Evolutionary conservation across 2,888 invertebrate genomes (phyloP).

Genomic region (Antheraea assamensis): DNA sequence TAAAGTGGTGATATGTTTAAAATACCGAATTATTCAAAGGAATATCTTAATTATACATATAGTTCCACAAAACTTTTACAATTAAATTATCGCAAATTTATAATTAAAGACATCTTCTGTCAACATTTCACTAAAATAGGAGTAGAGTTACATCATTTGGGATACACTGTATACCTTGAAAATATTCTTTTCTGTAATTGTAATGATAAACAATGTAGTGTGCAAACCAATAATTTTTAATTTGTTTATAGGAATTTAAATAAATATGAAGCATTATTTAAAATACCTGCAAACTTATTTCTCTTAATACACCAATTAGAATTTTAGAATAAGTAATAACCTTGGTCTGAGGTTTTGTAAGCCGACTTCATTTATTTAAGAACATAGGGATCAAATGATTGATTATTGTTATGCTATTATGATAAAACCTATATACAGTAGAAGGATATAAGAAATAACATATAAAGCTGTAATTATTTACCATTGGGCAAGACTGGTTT

Average conservation of each 20-base stretch:
- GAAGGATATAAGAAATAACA: neutral
- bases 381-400: neutral
- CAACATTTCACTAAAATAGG: neutral
- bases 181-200: neutral
- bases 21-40: neutral
- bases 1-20: neutral
- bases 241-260: neutral
- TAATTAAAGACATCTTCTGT: neutral
- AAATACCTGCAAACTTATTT: neutral
- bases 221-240: neutral
- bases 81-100: no score
- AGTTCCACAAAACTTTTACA: neutral
- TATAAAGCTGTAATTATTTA: slow-evolving; percentile 35
- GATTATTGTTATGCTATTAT: neutral
- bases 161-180: neutral
- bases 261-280: neutral
- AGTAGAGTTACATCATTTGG: neutral
- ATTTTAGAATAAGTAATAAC: no score
- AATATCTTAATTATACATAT: neutral
- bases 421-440: no score
- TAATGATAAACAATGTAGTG: neutral
- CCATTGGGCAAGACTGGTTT: slow-evolving; percentile 85
- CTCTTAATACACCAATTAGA: no score
- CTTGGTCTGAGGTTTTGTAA: neutral
- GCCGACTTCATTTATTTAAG: neutral